Conservation (phyloP, 2,888 invertebrate genomes). For the Selenia dentaria region DNA sequence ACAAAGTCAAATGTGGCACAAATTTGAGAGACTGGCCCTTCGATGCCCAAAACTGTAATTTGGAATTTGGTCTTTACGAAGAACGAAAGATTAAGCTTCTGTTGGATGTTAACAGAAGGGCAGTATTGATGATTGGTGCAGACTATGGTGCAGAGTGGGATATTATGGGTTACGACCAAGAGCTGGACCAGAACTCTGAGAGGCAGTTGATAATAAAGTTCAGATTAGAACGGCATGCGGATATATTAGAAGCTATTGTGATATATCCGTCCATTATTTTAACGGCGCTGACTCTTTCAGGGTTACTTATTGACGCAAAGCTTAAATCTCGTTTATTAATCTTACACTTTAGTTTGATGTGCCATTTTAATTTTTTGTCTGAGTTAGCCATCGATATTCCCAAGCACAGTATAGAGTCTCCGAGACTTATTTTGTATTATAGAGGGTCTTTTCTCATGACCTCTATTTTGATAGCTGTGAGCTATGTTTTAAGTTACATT, state of each 20-base stretch:
- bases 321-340: slow-evolving; percentile 26
- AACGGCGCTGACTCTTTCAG: slow-evolving; percentile 25
- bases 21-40: slow-evolving; percentile 42
- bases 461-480: slow-evolving; percentile 10
- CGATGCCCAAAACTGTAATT: slow-evolving; percentile 36
- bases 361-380: slow-evolving; percentile 33
- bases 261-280: slow-evolving; percentile 31
- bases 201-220: slow-evolving; percentile 27
- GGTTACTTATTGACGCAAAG: slow-evolving; percentile 27
- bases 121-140: slow-evolving; percentile 18
- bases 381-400: slow-evolving; percentile 28
- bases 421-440: slow-evolving; percentile 31
- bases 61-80: slow-evolving; percentile 29
- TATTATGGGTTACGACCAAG: slow-evolving; percentile 24
- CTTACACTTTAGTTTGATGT: slow-evolving; percentile 30
- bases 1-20: background rate
- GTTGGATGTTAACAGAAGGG: slow-evolving; percentile 19
- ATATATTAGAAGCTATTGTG: slow-evolving; percentile 26
- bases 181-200: slow-evolving; percentile 2
- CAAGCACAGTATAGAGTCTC: slow-evolving; percentile 26
- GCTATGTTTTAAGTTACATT: slow-evolving; percentile 13
- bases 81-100: slow-evolving; percentile 9
- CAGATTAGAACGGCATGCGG: slow-evolving; percentile 28
- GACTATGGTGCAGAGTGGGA: slow-evolving; percentile 41
- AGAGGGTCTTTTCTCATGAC: slow-evolving; percentile 33